Conservation (phyloP, 2,113 vertebrate species). For the Bufo bufo region DNA sequence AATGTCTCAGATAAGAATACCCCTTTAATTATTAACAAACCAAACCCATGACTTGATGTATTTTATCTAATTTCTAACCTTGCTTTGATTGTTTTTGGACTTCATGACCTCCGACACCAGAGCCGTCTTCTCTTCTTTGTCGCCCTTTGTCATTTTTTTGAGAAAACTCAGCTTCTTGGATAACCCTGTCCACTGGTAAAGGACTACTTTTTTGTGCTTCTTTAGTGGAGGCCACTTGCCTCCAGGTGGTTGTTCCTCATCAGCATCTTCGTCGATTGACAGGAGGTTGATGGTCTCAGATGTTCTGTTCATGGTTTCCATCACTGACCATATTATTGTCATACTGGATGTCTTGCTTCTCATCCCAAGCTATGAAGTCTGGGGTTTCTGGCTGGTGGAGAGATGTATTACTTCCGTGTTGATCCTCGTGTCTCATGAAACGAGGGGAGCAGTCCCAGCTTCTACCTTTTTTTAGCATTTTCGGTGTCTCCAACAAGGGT, state of each 20-base stretch:
- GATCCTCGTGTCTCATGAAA: neutral
- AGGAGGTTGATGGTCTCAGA: neutral
- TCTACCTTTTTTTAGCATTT: neutral
- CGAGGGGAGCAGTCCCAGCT: neutral
- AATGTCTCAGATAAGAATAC: too few relatives aligned
- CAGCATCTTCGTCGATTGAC: neutral
- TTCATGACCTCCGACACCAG: neutral
- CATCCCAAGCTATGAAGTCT: neutral
- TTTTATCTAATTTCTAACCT: neutral
- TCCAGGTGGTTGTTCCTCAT: neutral
- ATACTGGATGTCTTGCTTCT: neutral
- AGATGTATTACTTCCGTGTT: neutral
- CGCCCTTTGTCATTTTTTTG: neutral
- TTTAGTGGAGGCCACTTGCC: neutral
- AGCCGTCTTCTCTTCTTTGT: neutral
- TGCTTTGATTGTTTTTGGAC: neutral
- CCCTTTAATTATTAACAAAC: too few relatives aligned
- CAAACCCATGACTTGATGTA: too few relatives aligned
- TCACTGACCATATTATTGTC: neutral
- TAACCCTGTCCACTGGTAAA: neutral
- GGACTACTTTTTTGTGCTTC: neutral
- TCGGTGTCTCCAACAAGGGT: neutral
- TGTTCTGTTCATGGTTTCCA: neutral
- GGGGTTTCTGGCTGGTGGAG: neutral
- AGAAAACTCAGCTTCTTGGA: neutral